phyloP scores from a whole-genome alignment of 2,888 invertebrate genomes.

The Caenorhabditis imperialis region DNA sequence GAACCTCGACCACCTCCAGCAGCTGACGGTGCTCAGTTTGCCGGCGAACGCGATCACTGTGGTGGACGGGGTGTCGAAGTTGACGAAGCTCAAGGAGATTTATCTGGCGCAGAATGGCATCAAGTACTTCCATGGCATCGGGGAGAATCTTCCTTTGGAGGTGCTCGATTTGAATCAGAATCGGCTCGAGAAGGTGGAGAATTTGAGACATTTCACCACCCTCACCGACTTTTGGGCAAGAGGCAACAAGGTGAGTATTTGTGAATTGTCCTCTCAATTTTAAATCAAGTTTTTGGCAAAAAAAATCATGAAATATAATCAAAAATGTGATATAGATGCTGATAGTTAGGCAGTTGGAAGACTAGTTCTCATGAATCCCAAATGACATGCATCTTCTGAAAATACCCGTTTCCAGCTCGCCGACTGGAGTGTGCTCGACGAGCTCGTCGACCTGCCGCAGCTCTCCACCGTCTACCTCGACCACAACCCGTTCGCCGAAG shows the following conservation, averaged over 20 bases:
- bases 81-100: constrained; percentile 87
- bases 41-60: constrained; percentile 64
- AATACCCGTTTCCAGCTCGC: constrained; percentile 39
- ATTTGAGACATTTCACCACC: constrained; percentile 63
- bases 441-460: constrained; percentile 61
- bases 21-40: constrained; percentile 64
- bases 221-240: constrained; percentile 74
- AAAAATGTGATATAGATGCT: too few relatives aligned
- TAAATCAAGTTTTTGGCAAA: too few relatives aligned
- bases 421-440: constrained; percentile 64
- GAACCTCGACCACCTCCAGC: constrained; percentile 62
- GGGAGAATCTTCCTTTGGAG: constrained; percentile 77
- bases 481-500: constrained; percentile 62
- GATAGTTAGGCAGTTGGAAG: too few relatives aligned
- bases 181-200: constrained; percentile 62
- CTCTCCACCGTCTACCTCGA: constrained; percentile 68
- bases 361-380: too few relatives aligned
- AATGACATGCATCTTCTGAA: not conserved
- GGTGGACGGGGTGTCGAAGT: constrained; percentile 82
- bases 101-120: constrained; percentile 95
- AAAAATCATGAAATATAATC: too few relatives aligned
- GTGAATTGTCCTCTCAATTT: too few relatives aligned
- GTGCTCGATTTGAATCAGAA: constrained; percentile 73
- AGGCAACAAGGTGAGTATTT: constrained; percentile 66
- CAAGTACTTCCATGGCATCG: constrained; percentile 85